A percentile compares a stretch with the other conserved stretches of the same genome.
Evolutionary conservation across 2,888 invertebrate genomes (phyloP).

Genomic region (Acanthosoma haemorrhoidale): DNA sequence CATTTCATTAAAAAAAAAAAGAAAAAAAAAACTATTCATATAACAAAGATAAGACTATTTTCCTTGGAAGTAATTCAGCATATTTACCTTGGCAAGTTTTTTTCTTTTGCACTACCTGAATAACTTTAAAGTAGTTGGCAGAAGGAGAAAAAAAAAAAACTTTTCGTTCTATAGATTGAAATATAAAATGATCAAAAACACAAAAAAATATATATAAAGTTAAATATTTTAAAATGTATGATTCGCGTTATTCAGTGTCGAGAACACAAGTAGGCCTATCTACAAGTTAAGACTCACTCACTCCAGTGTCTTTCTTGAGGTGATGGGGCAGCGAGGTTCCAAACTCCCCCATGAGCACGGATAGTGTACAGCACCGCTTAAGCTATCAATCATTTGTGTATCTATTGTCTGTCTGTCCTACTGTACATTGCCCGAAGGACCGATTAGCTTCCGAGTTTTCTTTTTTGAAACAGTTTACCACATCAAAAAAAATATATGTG

Average conservation of each 20-base stretch:
- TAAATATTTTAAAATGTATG: neutral
- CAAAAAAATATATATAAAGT: no score
- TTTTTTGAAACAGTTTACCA: neutral
- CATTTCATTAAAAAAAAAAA: no score
- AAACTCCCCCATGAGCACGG: slow-evolving; percentile 34
- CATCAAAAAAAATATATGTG: neutral
- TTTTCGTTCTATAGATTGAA: neutral
- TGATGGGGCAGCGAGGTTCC: slow-evolving; percentile 32
- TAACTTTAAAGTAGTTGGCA: neutral
- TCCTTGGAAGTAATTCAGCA: neutral
- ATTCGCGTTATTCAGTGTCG: slow-evolving; percentile 9
- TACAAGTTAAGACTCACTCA: slow-evolving; percentile 41
- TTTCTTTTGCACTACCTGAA: neutral
- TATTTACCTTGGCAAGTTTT: neutral
- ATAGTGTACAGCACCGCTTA: slow-evolving; percentile 31
- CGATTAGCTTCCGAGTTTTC: neutral
- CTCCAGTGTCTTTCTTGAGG: slow-evolving; percentile 42
- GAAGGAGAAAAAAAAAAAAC: neutral
- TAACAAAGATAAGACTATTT: no score
- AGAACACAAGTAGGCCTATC: slow-evolving; percentile 40
- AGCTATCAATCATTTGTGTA: slow-evolving; percentile 13
- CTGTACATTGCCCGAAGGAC: slow-evolving; percentile 1
- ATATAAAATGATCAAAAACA: neutral
- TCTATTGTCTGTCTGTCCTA: slow-evolving; percentile 21
- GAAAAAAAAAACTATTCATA: no score